phyloP scores from a whole-genome alignment of 2,113 vertebrate species.

The Tragelaphus imberbis region DNA sequence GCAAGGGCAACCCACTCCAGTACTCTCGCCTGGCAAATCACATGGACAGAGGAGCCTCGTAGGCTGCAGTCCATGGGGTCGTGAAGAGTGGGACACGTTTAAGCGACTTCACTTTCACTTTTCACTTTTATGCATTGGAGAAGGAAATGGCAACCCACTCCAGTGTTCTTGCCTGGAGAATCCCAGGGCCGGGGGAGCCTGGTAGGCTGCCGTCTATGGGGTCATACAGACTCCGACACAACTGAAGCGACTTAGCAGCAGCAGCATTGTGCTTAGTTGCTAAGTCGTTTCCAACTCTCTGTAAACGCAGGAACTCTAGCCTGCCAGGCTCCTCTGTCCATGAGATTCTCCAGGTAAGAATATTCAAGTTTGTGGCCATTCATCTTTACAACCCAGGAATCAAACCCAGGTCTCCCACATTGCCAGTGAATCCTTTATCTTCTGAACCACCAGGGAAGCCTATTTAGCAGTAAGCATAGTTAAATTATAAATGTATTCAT shows the following conservation, averaged over 20 bases:
- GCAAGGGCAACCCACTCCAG: no score
- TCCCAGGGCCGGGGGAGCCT: no score
- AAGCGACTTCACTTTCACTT: no score
- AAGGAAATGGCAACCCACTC: no score
- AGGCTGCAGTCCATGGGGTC: no score
- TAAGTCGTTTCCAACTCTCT: background rate
- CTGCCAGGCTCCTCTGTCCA: background rate
- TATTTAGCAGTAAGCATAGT: background rate
- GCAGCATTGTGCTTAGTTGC: background rate
- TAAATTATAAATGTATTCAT: background rate
- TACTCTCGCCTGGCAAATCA: no score
- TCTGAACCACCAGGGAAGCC: background rate
- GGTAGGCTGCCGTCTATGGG: no score
- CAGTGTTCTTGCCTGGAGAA: no score
- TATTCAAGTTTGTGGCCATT: background rate
- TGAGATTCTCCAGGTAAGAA: background rate
- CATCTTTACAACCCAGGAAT: background rate
- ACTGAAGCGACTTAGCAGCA: no score
- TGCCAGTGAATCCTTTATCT: background rate
- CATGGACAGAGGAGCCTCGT: no score
- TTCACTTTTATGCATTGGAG: no score
- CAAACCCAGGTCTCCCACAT: background rate
- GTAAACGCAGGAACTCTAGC: background rate
- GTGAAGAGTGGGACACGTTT: rapidly evolving
- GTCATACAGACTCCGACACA: rapidly evolving